Percentiles rank a stretch among this genome's conserved stretches.
Evolutionary conservation across 2,888 invertebrate species (phyloP).

Genomic region (Anoncus sp.): DNA sequence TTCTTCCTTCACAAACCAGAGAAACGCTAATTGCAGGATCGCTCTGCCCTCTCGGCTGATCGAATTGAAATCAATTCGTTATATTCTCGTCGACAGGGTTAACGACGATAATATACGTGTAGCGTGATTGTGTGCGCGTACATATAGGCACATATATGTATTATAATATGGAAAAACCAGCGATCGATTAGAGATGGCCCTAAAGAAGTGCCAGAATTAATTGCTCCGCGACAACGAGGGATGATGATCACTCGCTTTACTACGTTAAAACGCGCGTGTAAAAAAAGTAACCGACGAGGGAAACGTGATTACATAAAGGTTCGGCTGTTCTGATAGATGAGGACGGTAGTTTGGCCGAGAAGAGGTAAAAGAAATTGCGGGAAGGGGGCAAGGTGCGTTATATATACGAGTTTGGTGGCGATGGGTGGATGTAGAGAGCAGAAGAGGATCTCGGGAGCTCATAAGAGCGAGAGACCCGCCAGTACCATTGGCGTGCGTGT

Average conservation of each 20-base stretch:
- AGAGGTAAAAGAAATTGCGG: constrained; percentile 54
- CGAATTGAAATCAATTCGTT: too few relatives aligned
- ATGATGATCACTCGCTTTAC: constrained; percentile 51
- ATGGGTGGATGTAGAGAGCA: constrained; percentile 6
- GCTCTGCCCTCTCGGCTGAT: too few relatives aligned
- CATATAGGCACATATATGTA: too few relatives aligned
- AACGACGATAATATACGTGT: neutral
- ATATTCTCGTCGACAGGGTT: too few relatives aligned
- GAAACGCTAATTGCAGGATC: too few relatives aligned
- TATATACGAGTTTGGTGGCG: constrained; percentile 3
- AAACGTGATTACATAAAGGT: constrained; percentile 66
- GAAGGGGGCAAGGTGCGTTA: constrained; percentile 43
- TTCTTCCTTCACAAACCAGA: too few relatives aligned
- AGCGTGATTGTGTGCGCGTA: too few relatives aligned
- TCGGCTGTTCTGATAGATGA: constrained; percentile 63
- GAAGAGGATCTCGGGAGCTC: constrained; percentile 15
- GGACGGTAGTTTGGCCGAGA: constrained; percentile 45
- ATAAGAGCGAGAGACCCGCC: constrained; percentile 32
- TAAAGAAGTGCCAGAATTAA: constrained; percentile 57
- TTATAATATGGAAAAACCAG: neutral
- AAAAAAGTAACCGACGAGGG: constrained; percentile 61
- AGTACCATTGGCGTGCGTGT: constrained; percentile 19
- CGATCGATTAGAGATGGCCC: constrained; percentile 23
- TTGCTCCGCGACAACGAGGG: constrained; percentile 60
- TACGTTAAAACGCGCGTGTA: constrained; percentile 49